Evolutionary conservation across 2,888 invertebrate genomes (phyloP).

Genomic region (Heterodera filipjevi): DNA sequence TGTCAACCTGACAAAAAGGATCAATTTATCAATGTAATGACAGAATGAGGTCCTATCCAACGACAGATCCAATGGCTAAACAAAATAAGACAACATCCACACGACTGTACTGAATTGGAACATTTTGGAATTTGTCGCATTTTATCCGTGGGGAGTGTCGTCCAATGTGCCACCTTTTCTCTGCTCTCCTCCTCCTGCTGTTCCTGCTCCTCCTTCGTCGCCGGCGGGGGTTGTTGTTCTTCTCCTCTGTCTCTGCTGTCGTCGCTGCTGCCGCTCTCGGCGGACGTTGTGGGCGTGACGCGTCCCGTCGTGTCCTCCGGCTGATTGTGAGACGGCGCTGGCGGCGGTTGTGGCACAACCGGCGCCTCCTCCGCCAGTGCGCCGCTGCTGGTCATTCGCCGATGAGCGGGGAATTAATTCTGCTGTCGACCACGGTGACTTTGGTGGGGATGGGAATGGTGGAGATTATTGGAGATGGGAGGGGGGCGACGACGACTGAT

Average conservation of each 20-base stretch:
- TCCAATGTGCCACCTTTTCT: not conserved
- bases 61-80: no score
- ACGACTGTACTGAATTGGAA: not conserved
- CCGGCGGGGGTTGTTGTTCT: not conserved
- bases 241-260: not conserved
- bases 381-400: slow-evolving; percentile 19
- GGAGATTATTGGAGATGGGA: not conserved
- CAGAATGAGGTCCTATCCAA: not conserved
- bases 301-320: not conserved
- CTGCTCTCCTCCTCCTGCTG: not conserved
- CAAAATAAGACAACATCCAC: not conserved
- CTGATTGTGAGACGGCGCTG: slow-evolving; percentile 4
- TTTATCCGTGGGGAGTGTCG: no score
- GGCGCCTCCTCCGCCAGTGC: slow-evolving; percentile 1
- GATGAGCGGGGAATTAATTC: slow-evolving; percentile 6
- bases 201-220: not conserved
- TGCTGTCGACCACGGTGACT: not conserved
- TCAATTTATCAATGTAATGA: not conserved
- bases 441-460: slow-evolving; percentile 4
- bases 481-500: not conserved
- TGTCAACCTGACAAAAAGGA: not conserved
- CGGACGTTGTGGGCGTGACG: not conserved
- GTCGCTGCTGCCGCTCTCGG: not conserved
- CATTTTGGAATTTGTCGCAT: no score
- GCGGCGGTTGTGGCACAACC: not conserved